Conservation (phyloP, 1,140 invertebrate species). For the Zaprionus taronus region DNA sequence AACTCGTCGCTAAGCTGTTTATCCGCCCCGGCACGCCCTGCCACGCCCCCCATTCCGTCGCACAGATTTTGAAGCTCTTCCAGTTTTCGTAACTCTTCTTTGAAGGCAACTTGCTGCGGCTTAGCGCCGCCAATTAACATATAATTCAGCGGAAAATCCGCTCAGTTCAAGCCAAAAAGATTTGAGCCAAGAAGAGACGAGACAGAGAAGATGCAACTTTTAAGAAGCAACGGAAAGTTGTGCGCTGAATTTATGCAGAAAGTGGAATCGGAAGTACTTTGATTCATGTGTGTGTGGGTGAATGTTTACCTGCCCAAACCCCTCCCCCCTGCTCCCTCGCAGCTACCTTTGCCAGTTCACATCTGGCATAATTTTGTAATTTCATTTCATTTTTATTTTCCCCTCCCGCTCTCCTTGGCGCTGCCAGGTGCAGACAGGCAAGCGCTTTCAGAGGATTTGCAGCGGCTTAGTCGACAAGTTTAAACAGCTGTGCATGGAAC, state of each 20-base stretch:
- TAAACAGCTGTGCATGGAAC: conserved; percentile 45
- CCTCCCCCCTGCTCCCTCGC: too few relatives aligned
- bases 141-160: conserved; percentile 69
- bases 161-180: conserved; percentile 23
- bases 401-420: conserved; percentile 10
- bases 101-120: conserved; percentile 31
- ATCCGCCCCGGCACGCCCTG: conserved; percentile 13
- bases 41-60: too few relatives aligned
- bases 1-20: conserved; percentile 55
- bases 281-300: neutral
- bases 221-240: conserved; percentile 13
- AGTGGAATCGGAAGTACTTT: neutral
- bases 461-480: conserved; percentile 71
- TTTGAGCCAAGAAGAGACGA: neutral
- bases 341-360: conserved; percentile 13
- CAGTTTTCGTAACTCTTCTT: conserved; percentile 64
- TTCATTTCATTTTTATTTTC: conserved; percentile 55
- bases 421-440: conserved; percentile 70
- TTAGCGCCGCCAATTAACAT: conserved; percentile 75
- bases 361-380: conserved; percentile 79
- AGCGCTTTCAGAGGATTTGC: conserved; percentile 69
- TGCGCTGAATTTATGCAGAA: conserved; percentile 11
- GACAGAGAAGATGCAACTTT: conserved; percentile 24
- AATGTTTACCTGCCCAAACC: too few relatives aligned
- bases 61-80: neutral